Percentiles rank a stretch among this genome's conserved stretches.
Conservation (phyloP, 2,113 vertebrate species). For the Vulpes ferrilata region DNA sequence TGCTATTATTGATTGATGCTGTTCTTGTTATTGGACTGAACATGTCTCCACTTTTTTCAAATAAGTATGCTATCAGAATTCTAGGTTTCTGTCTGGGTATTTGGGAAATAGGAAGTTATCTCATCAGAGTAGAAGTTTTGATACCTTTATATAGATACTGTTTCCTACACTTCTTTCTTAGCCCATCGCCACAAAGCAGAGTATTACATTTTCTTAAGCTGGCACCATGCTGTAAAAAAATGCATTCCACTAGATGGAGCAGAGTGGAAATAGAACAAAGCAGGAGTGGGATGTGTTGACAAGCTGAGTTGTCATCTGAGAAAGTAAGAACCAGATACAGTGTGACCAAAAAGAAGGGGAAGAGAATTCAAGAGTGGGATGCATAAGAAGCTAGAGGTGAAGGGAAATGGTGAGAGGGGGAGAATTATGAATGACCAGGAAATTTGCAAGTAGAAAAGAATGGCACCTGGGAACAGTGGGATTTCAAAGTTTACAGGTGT, state of each 20-base stretch:
- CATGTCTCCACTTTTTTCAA: conserved; percentile 70
- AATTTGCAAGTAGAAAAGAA: background rate
- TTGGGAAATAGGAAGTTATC: conserved; percentile 72
- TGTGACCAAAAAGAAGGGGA: background rate
- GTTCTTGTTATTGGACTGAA: conserved; percentile 77
- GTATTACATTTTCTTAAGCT: conserved; percentile 16
- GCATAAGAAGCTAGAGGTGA: background rate
- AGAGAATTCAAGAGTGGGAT: accelerated
- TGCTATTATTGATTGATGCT: conserved; percentile 55
- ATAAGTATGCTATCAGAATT: conserved; percentile 61
- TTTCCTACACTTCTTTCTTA: conserved; percentile 69
- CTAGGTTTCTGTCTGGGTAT: conserved; percentile 71
- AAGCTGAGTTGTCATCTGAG: conserved; percentile 55
- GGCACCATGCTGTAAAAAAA: conserved; percentile 75
- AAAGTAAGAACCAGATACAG: background rate
- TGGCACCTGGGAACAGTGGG: background rate
- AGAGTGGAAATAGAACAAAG: conserved; percentile 80
- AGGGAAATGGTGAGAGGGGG: background rate
- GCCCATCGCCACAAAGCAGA: conserved; percentile 50
- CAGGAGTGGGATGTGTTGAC: conserved; percentile 62
- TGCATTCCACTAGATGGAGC: conserved; percentile 87
- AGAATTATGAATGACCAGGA: background rate
- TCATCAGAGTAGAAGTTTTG: conserved; percentile 65
- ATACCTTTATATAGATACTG: background rate
- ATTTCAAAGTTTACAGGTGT: background rate